Evolutionary conservation across 2,797 vertebrate species (phyloP), one percentile per base, ranked within the genome.

Genomic region (Glyptemys insculpta): DNA sequence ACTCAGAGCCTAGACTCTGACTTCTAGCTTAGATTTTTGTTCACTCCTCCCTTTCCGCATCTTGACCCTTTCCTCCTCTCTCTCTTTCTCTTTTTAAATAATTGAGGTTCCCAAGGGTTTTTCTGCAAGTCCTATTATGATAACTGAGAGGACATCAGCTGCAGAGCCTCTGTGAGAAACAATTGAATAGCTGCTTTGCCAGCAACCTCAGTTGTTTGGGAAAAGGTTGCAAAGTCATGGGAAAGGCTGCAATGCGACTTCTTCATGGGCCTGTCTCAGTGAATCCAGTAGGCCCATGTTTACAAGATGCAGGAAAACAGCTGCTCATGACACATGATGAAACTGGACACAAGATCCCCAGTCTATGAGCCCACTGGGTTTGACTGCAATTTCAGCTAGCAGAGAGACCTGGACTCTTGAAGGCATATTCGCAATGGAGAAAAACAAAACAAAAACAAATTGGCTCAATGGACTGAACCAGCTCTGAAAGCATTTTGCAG

Each of bases 161-260:
- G 78, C 72, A 96, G 87, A 94, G 96, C 91, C 98, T 98, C 98
- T 98, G 98, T 98, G 98, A 99, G 98, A 99, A 98, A 98, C 98
- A 98, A 99, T 98, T 98, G 98, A 99, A 98, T 97, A 95, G 96
- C 83, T 89, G 89, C 97, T 97, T 98, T 97, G 98, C 98, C 97
- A 98, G 98, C 98, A 98, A 98, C 97, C 98, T 98, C 93, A 95
- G 97, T 98, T 98, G 97, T 98, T 99, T 98, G 98, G 98, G 98
- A 98, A 99, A 99, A 99, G 98, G 98, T 98, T 99, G 98, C 97
- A 98, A 99, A 99, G 99, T 99, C 99, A 99, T 99, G 99, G 99
- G 99, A 99, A 99, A 98, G 98, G 97, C 97, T 98, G 97, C 95
- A 98, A 98, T 97, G 97, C 31, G 88, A 76, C 44, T 95, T 98